Evolutionary conservation across 2,797 vertebrate species (phyloP), one percentile per base, ranked within the genome.

Genomic region (Syngnathus rostellatus): DNA sequence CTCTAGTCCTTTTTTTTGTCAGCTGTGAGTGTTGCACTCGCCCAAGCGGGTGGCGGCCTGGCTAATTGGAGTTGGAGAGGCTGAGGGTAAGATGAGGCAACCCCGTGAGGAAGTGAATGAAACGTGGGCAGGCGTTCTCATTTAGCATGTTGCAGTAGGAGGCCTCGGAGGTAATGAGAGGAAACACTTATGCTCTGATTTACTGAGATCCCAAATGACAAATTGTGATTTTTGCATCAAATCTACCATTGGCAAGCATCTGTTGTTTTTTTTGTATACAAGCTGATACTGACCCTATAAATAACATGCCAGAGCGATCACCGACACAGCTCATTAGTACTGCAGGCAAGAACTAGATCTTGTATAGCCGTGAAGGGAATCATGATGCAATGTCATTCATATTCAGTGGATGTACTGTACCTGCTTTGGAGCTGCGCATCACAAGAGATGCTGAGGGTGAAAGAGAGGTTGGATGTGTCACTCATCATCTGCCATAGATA

Each of bases 41-140:
- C 5, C 23, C 7, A 71, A 64, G 69, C 48, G 37, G 71, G 43
- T 67, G 66, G 76, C 67, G 66, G 76, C 66, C 57, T 62, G 25
- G 9, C 60, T 87, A 80, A 87, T 83, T 86, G 83, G 74, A 77
- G 62, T 58, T 71, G 65, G 66, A 76, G 64, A 77, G 71, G 72
- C 71, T 62, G 64, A 71, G 65, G 71, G 45, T 16, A 2, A 59
- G 69, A 16, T 2, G 17, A 55, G 37, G 31, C 17, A 6, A 53
- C 66, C 45, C 68, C 68, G 72, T 73, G 75, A 25, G 75, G 37
- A 64, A 60, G 46, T 75, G 17, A 21, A 21, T 19, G 50, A 51
- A 51, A 51, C 50, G n/a, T 21, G 17, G 50, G 19, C 48, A 50
- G 48, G 48, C 17, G 46, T 8, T n/a, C 48, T 50, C 70, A 71